These are phyloP conservation scores for Ephialtes manifestator DNA, from an alignment of 2,888 invertebrate species.

Conservation along the genomic window DNA sequence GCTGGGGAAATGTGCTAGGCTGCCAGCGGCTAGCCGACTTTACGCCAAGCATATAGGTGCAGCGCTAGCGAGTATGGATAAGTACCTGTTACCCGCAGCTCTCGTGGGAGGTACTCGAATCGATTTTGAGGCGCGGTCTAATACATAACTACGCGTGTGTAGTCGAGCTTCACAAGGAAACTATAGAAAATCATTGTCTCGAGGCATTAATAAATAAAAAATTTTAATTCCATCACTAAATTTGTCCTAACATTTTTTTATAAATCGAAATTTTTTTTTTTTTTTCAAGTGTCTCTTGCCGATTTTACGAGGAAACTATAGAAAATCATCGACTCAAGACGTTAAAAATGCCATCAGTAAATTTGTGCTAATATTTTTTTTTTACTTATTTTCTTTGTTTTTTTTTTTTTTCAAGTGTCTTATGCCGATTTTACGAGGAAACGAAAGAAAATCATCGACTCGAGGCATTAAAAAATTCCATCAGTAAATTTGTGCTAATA, in stretches of 20 bases:
- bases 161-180: neutral
- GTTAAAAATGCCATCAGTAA: no score
- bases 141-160: slow-evolving; percentile 26
- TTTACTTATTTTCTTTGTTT: no score
- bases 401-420: no score
- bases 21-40: slow-evolving; percentile 13
- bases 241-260: neutral
- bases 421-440: neutral
- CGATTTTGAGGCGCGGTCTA: slow-evolving; percentile 52
- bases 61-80: slow-evolving; percentile 25
- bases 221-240: no score
- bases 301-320: no score
- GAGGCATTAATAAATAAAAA: neutral
- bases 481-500: no score
- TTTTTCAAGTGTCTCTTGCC: no score
- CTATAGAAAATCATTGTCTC: neutral
- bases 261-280: no score
- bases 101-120: slow-evolving; percentile 48
- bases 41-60: slow-evolving; percentile 30
- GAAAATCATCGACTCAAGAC: no score
- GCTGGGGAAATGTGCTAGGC: neutral
- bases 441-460: neutral
- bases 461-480: neutral
- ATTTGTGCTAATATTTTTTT: no score
- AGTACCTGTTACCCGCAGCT: slow-evolving; percentile 38